Conservation (phyloP, 2,113 vertebrate species). For the Gambusia affinis region DNA sequence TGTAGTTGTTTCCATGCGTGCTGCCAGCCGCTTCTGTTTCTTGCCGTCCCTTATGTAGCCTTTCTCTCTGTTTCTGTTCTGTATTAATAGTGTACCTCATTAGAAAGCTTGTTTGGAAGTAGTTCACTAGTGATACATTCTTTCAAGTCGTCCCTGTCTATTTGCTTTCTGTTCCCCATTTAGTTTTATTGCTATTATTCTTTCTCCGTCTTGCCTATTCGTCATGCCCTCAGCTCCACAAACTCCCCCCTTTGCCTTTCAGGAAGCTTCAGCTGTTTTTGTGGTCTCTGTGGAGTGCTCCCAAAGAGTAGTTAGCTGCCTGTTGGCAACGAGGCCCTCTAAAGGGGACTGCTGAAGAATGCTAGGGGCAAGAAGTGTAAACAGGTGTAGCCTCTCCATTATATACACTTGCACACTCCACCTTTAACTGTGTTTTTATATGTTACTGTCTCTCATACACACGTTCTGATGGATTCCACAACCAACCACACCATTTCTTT, state of each 20-base stretch:
- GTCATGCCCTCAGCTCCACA: slow-evolving; percentile 45
- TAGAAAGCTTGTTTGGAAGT: slow-evolving; percentile 83
- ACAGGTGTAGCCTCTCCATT: slow-evolving; percentile 89
- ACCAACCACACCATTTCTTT: slow-evolving; percentile 19
- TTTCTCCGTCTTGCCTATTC: slow-evolving; percentile 54
- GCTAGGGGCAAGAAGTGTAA: slow-evolving; percentile 87
- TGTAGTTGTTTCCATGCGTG: slow-evolving; percentile 43
- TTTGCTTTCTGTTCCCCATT: slow-evolving; percentile 57
- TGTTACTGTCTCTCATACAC: slow-evolving; percentile 16
- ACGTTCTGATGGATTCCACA: slow-evolving; percentile 27
- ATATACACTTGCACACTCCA: slow-evolving; percentile 65
- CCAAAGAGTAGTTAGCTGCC: slow-evolving; percentile 84
- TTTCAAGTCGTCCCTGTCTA: slow-evolving; percentile 59
- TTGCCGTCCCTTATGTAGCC: slow-evolving; percentile 30
- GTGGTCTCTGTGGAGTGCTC: slow-evolving; percentile 61
- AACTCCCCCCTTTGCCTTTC: slow-evolving; percentile 62
- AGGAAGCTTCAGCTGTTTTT: slow-evolving; percentile 69
- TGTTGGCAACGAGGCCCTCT: slow-evolving; percentile 81
- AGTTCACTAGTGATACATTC: slow-evolving; percentile 86
- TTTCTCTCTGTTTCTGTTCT: slow-evolving; percentile 46
- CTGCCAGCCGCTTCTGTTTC: slow-evolving; percentile 46
- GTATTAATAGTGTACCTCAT: slow-evolving; percentile 83
- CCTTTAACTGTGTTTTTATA: slow-evolving; percentile 46
- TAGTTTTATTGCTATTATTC: slow-evolving; percentile 68
- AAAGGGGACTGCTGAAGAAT: slow-evolving; percentile 83